Evolutionary conservation across 2,113 vertebrate species (phyloP).

Genomic region (Planiliza haematocheilus): DNA sequence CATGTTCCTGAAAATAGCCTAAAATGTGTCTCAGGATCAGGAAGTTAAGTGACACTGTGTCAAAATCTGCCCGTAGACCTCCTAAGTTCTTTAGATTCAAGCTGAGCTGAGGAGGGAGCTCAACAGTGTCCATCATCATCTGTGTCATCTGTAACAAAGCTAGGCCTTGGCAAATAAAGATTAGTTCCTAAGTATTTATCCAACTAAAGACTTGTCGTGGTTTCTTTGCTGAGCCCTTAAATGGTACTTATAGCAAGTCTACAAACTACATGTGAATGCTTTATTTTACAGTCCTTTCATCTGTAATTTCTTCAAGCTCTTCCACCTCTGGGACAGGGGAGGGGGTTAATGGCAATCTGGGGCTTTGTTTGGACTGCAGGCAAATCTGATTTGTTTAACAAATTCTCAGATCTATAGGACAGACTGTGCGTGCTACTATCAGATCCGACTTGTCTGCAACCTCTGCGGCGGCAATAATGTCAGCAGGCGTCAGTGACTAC

Average conservation of each 20-base stretch:
- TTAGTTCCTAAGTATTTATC: conserved; percentile 20
- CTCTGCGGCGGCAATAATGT: no score
- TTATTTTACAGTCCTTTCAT: conserved; percentile 11
- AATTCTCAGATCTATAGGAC: no score
- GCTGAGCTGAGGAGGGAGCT: background rate
- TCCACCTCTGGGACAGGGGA: no score
- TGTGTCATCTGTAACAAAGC: background rate
- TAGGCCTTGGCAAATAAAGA: background rate
- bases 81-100: background rate
- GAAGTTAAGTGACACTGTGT: no score
- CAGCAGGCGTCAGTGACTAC: no score
- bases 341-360: no score
- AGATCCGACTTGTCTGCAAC: no score
- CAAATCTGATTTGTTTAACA: no score
- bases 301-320: conserved; percentile 9
- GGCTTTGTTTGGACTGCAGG: no score
- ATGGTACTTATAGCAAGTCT: conserved; percentile 3
- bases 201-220: conserved; percentile 9
- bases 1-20: background rate
- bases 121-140: background rate
- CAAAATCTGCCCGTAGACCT: no score
- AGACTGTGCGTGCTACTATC: no score
- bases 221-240: conserved; percentile 19
- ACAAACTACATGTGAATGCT: conserved; percentile 1
- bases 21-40: no score